Percentiles rank a stretch among this genome's conserved stretches.
Conservation (phyloP, 2,113 vertebrate species). For the Raja brachyura region DNA sequence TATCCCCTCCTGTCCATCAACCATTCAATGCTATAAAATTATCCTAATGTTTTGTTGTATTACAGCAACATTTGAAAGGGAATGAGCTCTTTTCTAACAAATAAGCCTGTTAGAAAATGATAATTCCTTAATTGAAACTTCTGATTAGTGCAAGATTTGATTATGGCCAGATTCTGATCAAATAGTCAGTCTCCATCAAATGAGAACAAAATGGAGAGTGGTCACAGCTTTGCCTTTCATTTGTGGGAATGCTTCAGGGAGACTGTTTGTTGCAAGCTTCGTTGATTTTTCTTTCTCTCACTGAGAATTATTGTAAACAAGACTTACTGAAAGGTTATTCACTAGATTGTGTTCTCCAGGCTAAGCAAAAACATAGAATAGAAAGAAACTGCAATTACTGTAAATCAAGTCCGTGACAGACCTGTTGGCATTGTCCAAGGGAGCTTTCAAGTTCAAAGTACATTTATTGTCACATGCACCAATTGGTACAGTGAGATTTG, state of each 20-base stretch:
- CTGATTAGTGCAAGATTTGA: background rate
- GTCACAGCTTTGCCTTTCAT: background rate
- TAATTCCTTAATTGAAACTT: background rate
- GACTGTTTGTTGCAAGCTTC: background rate
- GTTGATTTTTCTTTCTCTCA: background rate
- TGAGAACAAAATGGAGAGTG: background rate
- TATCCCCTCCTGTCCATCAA: too few species aligned
- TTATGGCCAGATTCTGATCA: background rate
- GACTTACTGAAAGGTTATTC: background rate
- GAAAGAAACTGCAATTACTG: background rate
- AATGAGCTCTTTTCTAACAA: too few species aligned
- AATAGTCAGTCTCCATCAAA: background rate
- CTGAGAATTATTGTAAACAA: background rate
- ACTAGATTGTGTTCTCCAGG: background rate
- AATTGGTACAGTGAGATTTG: too few species aligned
- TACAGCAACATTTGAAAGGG: too few species aligned
- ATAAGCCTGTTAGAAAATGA: background rate
- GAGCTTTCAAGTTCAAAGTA: background rate
- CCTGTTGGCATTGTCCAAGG: background rate
- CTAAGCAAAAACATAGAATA: background rate
- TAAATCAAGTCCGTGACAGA: background rate
- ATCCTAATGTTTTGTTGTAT: too few species aligned
- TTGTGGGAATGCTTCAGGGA: background rate
- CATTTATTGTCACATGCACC: too few species aligned
- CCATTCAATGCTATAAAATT: too few species aligned